Evolutionary conservation across 2,888 invertebrate species (phyloP), one percentile per base, ranked within the genome.

Genomic region (Formica aserva): DNA sequence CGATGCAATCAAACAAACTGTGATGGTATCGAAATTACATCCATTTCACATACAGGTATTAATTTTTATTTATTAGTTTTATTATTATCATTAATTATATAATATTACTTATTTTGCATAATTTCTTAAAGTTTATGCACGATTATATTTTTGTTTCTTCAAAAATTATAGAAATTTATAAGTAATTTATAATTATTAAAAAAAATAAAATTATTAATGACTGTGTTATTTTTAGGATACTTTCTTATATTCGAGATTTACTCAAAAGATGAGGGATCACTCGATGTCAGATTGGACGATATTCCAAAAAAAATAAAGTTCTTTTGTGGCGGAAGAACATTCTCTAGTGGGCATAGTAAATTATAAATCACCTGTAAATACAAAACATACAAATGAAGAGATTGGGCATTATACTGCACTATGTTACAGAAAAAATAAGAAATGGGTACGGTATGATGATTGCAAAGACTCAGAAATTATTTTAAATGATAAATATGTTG

Each of bases 381-480:
- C 65, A 38, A 65, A 41, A 65, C 41, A 22, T 9, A 15, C 38
- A 22, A n/a, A 22, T 4, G 13, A 65, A 6, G 13, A 22, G 2
- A 65, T 65, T 22, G 15, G 41, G 4, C 65, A 65, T 38, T 65
- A 65, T 65, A 38, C 15, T 22, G 41, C 65, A 65, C 11, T 65
- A 65, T 65, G 22, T 22, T 5, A 65, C 1, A 11, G 22, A 38
- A 38, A 65, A 65, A 65, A 41, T 65, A 22, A 38, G 26, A 26
- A 26, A 38, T 65, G 65, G 38, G 3, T 38, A 38, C 35, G 38
- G 22, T 65, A 65, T 22, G 65, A 65, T n/a, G 63, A 63, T 35
- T 65, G 65, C 11, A 65, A 65, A 4, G 35, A 65, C n/a, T 35
- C 65, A 18, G 65, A 38, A 65, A 38, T 1, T 11, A 38, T 9